Conservation (phyloP, 2,888 invertebrate genomes). For the Hipparchia sbordonii region DNA sequence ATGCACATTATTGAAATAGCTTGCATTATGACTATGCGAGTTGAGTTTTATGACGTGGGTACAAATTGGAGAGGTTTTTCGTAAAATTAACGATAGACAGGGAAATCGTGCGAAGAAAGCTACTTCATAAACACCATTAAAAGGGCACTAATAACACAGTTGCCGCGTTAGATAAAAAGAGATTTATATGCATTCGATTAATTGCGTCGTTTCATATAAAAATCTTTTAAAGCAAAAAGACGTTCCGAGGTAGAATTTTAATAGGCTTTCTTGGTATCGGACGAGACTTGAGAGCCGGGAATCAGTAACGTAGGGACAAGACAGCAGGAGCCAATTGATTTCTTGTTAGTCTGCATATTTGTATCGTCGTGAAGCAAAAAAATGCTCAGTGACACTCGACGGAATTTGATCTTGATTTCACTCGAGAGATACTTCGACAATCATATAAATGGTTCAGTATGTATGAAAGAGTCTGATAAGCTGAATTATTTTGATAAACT, state of each 20-base stretch:
- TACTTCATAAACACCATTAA: background rate
- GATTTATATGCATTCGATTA: slow-evolving; percentile 18
- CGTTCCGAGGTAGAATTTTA: slow-evolving; percentile 8
- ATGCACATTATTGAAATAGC: background rate
- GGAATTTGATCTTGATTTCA: background rate
- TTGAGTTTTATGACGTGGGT: background rate
- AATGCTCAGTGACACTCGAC: background rate
- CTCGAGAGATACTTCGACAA: background rate
- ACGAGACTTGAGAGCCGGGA: background rate
- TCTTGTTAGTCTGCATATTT: slow-evolving; percentile 13
- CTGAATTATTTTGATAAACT: too few species aligned
- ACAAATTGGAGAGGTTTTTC: background rate
- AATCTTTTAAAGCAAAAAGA: slow-evolving; percentile 1
- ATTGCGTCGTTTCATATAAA: slow-evolving; percentile 9
- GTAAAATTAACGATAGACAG: background rate
- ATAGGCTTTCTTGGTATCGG: slow-evolving; percentile 8
- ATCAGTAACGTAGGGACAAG: background rate
- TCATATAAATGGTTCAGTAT: background rate
- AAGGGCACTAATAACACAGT: slow-evolving; percentile 15
- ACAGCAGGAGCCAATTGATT: slow-evolving; percentile 11
- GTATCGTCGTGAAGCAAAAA: background rate
- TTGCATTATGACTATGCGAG: background rate
- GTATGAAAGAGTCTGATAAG: too few species aligned
- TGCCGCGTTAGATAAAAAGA: slow-evolving; percentile 5
- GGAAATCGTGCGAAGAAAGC: background rate